A percentile compares a stretch with the other conserved stretches of the same genome.
Evolutionary conservation across 2,888 invertebrate species (phyloP).

Genomic region (Drepanosiphum platanoidis): DNA sequence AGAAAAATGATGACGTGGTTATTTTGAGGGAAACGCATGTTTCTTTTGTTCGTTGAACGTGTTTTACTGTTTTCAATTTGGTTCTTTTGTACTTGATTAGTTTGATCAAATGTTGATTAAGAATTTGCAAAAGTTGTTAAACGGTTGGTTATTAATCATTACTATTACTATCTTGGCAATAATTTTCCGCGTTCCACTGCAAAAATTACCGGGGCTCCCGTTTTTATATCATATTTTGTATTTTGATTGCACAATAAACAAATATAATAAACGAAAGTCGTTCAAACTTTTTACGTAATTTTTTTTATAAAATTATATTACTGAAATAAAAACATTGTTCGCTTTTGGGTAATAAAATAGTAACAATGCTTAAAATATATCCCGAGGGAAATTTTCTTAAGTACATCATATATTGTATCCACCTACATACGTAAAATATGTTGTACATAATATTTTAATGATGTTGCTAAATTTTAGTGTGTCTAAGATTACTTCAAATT

Average conservation of each 20-base stretch:
- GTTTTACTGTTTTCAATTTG: too few species aligned
- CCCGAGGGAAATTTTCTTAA: slow-evolving; percentile 44
- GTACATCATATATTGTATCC: background rate
- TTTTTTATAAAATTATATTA: slow-evolving; percentile 25
- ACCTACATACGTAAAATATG: slow-evolving; percentile 21
- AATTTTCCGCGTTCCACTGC: background rate
- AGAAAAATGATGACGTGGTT: background rate
- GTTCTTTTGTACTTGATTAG: background rate
- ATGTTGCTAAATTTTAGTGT: background rate
- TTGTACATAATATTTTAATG: slow-evolving; percentile 28
- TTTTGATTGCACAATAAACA: slow-evolving; percentile 31
- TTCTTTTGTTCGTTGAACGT: background rate
- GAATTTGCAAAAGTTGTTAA: too few species aligned
- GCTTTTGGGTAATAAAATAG: slow-evolving; percentile 28
- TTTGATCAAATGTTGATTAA: background rate
- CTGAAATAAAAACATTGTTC: slow-evolving; percentile 26
- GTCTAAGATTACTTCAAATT: slow-evolving; percentile 18
- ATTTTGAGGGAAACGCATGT: background rate
- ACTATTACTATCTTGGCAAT: background rate
- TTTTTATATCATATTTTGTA: background rate
- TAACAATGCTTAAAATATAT: slow-evolving; percentile 39
- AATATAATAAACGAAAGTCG: slow-evolving; percentile 24
- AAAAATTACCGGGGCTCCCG: background rate
- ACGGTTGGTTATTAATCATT: too few species aligned
- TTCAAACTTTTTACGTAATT: slow-evolving; percentile 26